These are phyloP conservation scores for Streblospio benedicti DNA, from an alignment of 1,140 invertebrate genomes.

Conservation along the genomic window DNA sequence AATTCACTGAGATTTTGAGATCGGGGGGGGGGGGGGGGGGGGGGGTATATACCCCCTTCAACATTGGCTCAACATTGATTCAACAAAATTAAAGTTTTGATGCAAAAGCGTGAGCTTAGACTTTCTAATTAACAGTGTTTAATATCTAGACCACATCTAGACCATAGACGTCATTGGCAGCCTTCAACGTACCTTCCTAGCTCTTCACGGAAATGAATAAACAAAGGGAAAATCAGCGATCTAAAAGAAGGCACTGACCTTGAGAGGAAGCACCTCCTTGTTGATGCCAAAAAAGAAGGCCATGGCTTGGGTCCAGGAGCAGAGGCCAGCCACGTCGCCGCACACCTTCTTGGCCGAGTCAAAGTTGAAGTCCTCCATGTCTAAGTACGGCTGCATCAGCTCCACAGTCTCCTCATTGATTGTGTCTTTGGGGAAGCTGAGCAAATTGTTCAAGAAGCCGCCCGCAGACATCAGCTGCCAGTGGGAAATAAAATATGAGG, in stretches of 20 bases:
- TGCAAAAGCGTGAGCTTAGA: too few relatives aligned
- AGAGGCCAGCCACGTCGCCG: conserved; percentile 86
- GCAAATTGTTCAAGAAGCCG: conserved; percentile 83
- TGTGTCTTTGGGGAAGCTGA: conserved; percentile 93
- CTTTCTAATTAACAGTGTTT: too few relatives aligned
- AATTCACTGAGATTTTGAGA: too few relatives aligned
- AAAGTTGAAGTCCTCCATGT: conserved; percentile 83
- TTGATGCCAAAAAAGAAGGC: conserved; percentile 91
- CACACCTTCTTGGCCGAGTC: conserved; percentile 90
- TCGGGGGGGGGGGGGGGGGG: too few relatives aligned
- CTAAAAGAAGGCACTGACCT: conserved; percentile 53
- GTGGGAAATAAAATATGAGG: conserved; percentile 89
- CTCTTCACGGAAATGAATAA: too few relatives aligned
- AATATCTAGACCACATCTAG: too few relatives aligned
- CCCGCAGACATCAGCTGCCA: conserved; percentile 94
- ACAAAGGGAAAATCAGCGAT: not conserved
- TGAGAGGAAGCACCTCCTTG: conserved; percentile 89
- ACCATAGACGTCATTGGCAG: too few relatives aligned
- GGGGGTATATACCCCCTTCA: too few relatives aligned
- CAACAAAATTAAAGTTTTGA: too few relatives aligned
- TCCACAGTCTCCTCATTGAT: conserved; percentile 97
- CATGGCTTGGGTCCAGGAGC: conserved; percentile 97
- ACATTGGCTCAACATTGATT: too few relatives aligned
- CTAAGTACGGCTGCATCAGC: conserved; percentile 78
- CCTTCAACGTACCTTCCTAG: too few relatives aligned